Conservation (phyloP, 2,888 invertebrate genomes). For the Caenorhabditis sp. region DNA sequence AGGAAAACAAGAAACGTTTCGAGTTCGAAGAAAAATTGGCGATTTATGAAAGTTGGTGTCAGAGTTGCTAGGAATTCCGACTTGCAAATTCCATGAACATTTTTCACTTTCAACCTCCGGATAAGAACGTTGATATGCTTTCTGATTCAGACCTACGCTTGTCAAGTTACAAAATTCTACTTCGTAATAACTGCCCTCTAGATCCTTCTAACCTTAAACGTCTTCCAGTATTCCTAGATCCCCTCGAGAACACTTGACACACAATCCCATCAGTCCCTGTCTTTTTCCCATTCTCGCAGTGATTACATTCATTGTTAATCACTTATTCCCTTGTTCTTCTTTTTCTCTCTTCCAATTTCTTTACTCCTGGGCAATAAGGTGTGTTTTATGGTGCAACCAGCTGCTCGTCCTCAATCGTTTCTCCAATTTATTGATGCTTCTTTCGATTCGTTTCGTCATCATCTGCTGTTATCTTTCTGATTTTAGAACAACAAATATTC, state of each 20-base stretch:
- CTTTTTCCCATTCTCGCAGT: background rate
- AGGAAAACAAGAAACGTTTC: background rate
- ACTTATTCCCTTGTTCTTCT: constrained; percentile 25
- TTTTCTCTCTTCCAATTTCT: background rate
- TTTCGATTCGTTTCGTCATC: constrained; percentile 1
- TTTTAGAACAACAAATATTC: constrained; percentile 7
- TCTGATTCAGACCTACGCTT: too few relatives aligned
- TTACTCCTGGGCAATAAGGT: constrained; percentile 39
- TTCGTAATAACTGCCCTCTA: too few relatives aligned
- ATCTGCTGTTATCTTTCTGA: constrained; percentile 9
- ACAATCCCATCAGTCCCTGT: background rate
- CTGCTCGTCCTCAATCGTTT: constrained; percentile 38
- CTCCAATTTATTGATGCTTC: constrained; percentile 16
- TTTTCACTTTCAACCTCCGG: too few relatives aligned
- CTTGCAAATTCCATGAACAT: too few relatives aligned
- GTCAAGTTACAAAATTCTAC: too few relatives aligned
- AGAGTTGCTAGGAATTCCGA: too few relatives aligned
- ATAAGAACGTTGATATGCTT: too few relatives aligned
- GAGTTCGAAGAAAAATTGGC: too few relatives aligned
- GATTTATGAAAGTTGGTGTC: too few relatives aligned
- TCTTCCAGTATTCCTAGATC: background rate
- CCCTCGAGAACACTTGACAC: constrained; percentile 28
- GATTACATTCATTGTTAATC: constrained; percentile 60
- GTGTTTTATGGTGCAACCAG: constrained; percentile 60
- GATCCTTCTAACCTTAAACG: background rate